Evolutionary conservation across 2,113 vertebrate species (phyloP).

Genomic region (Psittacula cyanocephala): DNA sequence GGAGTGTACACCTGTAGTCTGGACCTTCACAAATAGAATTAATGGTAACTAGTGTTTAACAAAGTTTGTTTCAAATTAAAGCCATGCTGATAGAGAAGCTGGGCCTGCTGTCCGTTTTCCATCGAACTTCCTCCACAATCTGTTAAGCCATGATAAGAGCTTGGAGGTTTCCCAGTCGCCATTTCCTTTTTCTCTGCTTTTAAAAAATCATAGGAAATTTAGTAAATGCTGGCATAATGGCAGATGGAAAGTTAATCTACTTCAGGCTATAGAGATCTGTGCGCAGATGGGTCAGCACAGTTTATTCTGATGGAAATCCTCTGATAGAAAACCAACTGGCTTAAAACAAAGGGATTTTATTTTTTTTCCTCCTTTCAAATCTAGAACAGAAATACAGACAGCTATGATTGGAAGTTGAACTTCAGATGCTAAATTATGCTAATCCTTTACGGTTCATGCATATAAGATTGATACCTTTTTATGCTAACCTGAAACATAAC

Average conservation of each 20-base stretch:
- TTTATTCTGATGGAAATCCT: constrained; percentile 2
- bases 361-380: not conserved
- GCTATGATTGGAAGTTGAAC: not conserved
- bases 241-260: not conserved
- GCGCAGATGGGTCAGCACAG: not conserved
- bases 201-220: not conserved
- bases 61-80: not conserved
- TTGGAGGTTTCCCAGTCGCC: not conserved
- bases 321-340: not conserved
- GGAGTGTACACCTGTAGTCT: not conserved
- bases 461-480: not conserved
- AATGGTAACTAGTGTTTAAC: not conserved
- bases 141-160: not conserved
- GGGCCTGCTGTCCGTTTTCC: not conserved
- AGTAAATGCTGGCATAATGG: not conserved
- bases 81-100: not conserved
- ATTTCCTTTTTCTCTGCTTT: not conserved
- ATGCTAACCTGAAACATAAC: not conserved
- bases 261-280: not conserved
- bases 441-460: not conserved
- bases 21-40: not conserved
- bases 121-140: not conserved
- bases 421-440: not conserved
- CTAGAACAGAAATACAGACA: not conserved
- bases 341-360: not conserved